A percentile compares a stretch with the other conserved stretches of the same genome.
Conservation (phyloP, 2,888 invertebrate species). For the Drosophila longiperda region DNA sequence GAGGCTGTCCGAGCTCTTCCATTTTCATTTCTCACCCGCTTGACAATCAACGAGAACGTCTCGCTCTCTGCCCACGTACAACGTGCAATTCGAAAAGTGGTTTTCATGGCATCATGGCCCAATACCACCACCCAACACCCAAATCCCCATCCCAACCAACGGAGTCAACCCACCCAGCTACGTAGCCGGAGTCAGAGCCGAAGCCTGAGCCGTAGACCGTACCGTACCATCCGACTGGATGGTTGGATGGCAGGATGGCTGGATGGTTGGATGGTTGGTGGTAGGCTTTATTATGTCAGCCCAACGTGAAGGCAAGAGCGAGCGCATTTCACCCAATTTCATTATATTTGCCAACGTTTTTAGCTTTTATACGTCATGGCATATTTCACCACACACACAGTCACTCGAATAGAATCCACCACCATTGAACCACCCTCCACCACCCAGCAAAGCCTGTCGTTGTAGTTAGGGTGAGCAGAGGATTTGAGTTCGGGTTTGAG, state of each 20-base stretch:
- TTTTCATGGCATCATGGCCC: constrained; percentile 69
- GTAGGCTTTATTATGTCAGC: constrained; percentile 82
- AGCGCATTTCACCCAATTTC: constrained; percentile 81
- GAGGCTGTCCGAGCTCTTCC: constrained; percentile 60
- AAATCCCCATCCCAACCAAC: constrained; percentile 11
- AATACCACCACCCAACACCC: constrained; percentile 53
- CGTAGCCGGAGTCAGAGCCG: constrained; percentile 15
- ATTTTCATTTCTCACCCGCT: constrained; percentile 71
- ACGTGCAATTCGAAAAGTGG: constrained; percentile 81
- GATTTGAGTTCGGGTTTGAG: constrained; percentile 12
- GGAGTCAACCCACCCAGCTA: constrained; percentile 25
- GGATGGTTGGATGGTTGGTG: constrained; percentile 31
- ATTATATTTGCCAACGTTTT: constrained; percentile 82
- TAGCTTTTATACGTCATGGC: constrained; percentile 82
- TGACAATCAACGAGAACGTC: constrained; percentile 63
- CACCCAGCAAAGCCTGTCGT: constrained; percentile 6
- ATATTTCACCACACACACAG: constrained; percentile 75
- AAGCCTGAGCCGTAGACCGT: constrained; percentile 25
- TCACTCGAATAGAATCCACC: constrained; percentile 39
- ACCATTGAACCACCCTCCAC: not conserved
- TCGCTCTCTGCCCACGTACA: constrained; percentile 62
- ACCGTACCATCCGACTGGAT: constrained; percentile 46
- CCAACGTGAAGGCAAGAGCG: constrained; percentile 41
- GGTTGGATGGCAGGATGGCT: not conserved
- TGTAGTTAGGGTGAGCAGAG: constrained; percentile 8